Evolutionary conservation across 2,797 vertebrate species (phyloP).

Genomic region (Potorous gilbertii): DNA sequence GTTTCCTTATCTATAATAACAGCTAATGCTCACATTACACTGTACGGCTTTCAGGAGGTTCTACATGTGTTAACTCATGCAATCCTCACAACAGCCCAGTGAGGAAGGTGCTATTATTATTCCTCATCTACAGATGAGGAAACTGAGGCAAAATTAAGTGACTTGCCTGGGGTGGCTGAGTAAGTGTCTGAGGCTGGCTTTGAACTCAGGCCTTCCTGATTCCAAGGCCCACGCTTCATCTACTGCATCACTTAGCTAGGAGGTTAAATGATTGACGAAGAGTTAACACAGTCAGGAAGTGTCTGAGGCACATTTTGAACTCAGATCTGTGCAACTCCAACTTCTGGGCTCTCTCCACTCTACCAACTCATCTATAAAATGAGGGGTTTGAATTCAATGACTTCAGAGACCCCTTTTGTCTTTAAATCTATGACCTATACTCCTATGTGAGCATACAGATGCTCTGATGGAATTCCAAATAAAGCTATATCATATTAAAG

Average conservation of each 20-base stretch:
- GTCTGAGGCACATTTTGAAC: neutral
- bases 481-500: conserved; percentile 25
- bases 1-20: neutral
- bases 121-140: neutral
- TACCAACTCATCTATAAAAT: neutral
- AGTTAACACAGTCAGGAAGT: neutral
- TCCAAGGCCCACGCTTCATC: neutral
- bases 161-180: neutral
- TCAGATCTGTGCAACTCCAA: neutral
- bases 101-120: neutral
- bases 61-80: neutral
- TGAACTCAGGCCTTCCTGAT: neutral
- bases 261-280: neutral
- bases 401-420: neutral
- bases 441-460: neutral
- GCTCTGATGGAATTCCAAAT: neutral
- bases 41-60: neutral
- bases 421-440: neutral
- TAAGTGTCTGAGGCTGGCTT: neutral
- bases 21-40: neutral
- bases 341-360: neutral
- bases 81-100: neutral
- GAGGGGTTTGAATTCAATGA: neutral
- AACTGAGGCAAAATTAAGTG: neutral
- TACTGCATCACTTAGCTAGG: neutral